These are phyloP conservation scores for Perognathus longimembris DNA, from an alignment of 2,113 vertebrate genomes.

Conservation along the genomic window DNA sequence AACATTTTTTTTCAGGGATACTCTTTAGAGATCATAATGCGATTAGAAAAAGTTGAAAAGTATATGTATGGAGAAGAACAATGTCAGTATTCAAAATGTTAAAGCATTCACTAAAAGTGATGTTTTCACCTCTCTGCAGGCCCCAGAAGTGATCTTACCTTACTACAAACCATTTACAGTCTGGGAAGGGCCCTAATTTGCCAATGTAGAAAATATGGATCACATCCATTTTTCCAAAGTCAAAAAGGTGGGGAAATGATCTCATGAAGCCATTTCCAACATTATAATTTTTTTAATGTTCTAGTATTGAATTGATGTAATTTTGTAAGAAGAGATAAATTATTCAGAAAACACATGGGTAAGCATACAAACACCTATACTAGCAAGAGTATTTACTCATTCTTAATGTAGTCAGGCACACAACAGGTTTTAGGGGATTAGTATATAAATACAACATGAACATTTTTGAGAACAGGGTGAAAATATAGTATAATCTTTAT, in stretches of 20 bases:
- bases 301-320: neutral
- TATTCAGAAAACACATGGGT: neutral
- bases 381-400: neutral
- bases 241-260: neutral
- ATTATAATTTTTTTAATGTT: constrained; percentile 27
- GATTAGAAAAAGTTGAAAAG: neutral
- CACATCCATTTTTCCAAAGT: neutral
- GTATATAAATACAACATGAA: neutral
- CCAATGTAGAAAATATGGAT: neutral
- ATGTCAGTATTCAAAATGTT: neutral
- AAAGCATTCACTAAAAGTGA: neutral
- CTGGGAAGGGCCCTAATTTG: constrained; percentile 23
- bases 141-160: neutral
- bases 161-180: neutral
- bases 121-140: neutral
- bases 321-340: neutral
- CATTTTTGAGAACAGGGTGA: neutral
- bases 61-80: neutral
- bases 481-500: neutral
- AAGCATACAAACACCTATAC: neutral
- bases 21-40: neutral
- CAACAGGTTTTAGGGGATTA: neutral
- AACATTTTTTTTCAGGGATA: neutral
- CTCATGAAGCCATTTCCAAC: neutral
- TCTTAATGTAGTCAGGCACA: neutral